phyloP scores from a whole-genome alignment of 2,797 vertebrate genomes.

The Arnoldichthys spilopterus region DNA sequence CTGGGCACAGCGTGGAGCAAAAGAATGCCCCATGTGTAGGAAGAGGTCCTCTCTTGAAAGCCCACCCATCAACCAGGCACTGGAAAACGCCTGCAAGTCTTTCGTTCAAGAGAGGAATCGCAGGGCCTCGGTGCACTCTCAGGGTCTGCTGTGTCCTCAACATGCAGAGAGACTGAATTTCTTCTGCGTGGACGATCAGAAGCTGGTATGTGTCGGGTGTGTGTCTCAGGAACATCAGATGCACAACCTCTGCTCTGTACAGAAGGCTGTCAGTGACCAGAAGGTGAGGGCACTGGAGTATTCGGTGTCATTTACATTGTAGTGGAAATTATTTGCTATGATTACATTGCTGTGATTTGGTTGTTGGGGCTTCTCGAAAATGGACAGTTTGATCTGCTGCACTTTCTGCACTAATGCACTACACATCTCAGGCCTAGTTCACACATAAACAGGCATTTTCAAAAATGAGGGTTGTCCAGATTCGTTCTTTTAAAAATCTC shows the following conservation, averaged over 20 bases:
- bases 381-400: too few relatives aligned
- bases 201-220: neutral
- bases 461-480: too few relatives aligned
- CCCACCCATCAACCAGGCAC: neutral
- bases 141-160: neutral
- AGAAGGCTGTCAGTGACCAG: too few relatives aligned
- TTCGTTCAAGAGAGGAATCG: neutral
- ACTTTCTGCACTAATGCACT: too few relatives aligned
- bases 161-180: neutral
- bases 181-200: neutral
- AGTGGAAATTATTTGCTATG: too few relatives aligned
- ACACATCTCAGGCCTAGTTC: too few relatives aligned
- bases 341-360: too few relatives aligned
- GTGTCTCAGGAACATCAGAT: neutral
- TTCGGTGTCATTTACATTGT: too few relatives aligned
- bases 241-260: neutral
- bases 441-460: too few relatives aligned
- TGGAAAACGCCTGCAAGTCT: neutral
- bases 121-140: neutral
- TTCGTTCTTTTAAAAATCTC: too few relatives aligned
- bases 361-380: too few relatives aligned
- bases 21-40: neutral
- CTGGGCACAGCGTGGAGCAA: neutral
- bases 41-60: neutral
- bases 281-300: too few relatives aligned